Evolutionary conservation across 2,888 invertebrate genomes (phyloP).

Genomic region (Yponomeuta cagnagella): DNA sequence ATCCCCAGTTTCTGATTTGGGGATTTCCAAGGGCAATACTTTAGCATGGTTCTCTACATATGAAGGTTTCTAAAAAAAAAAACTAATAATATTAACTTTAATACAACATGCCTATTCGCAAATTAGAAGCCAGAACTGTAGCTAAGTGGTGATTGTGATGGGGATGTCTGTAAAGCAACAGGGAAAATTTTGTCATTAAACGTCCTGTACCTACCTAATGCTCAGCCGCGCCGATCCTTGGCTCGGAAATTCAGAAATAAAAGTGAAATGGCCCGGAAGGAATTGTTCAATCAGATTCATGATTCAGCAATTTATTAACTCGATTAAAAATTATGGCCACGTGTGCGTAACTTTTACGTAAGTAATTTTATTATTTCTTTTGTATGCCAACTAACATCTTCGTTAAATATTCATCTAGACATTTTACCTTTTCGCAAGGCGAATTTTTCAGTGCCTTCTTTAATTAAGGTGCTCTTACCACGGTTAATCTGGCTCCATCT

Average conservation of each 20-base stretch:
- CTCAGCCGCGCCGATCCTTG: conserved; percentile 55
- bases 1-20: too few relatives aligned
- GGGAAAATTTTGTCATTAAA: not conserved
- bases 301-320: conserved; percentile 52
- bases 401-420: too few relatives aligned
- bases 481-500: conserved; percentile 21
- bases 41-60: too few relatives aligned
- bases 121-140: not conserved
- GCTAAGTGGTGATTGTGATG: not conserved
- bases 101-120: not conserved
- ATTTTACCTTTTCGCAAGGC: not conserved
- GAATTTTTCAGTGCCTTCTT: not conserved
- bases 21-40: too few relatives aligned
- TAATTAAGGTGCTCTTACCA: not conserved
- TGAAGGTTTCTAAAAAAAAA: too few relatives aligned
- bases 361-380: too few relatives aligned
- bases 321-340: conserved; percentile 6
- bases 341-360: not conserved
- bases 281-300: conserved; percentile 54
- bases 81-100: too few relatives aligned
- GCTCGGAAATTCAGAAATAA: conserved; percentile 64
- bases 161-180: not conserved
- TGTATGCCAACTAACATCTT: too few relatives aligned
- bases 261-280: conserved; percentile 60
- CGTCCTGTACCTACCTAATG: conserved; percentile 18